These are phyloP conservation scores for Dipus sagitta DNA, from an alignment of 2,797 vertebrate genomes.

Conservation along the genomic window DNA sequence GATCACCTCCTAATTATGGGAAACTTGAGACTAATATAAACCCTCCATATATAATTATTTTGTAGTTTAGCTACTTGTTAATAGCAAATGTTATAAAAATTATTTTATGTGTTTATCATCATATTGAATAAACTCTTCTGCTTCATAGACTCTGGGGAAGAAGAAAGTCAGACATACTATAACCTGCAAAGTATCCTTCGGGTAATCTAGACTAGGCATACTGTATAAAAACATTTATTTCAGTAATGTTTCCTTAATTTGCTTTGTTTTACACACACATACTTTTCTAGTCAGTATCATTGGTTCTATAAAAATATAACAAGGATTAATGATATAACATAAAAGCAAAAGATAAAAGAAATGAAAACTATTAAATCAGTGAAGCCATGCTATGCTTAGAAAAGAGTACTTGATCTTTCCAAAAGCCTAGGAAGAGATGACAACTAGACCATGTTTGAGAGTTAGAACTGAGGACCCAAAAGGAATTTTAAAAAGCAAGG, in stretches of 20 bases:
- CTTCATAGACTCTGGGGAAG: neutral
- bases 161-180: neutral
- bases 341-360: conserved; percentile 64
- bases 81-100: neutral
- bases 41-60: neutral
- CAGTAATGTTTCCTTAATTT: neutral
- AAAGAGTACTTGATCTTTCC: conserved; percentile 50
- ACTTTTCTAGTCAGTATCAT: neutral
- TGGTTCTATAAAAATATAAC: neutral
- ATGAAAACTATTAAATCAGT: conserved; percentile 40
- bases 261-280: conserved; percentile 7
- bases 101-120: neutral
- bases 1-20: neutral
- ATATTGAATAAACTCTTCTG: conserved; percentile 41
- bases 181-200: neutral
- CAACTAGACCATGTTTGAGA: conserved; percentile 14
- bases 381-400: neutral
- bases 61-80: neutral
- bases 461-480: neutral
- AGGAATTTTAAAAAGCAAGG: conserved; percentile 39
- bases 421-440: conserved; percentile 14
- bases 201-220: neutral
- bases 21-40: neutral
- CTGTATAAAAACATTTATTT: neutral
- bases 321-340: conserved; percentile 53